Evolutionary conservation across 1,140 invertebrate species (phyloP), one percentile per base, ranked within the genome.

Genomic region (Limonius californicus): DNA sequence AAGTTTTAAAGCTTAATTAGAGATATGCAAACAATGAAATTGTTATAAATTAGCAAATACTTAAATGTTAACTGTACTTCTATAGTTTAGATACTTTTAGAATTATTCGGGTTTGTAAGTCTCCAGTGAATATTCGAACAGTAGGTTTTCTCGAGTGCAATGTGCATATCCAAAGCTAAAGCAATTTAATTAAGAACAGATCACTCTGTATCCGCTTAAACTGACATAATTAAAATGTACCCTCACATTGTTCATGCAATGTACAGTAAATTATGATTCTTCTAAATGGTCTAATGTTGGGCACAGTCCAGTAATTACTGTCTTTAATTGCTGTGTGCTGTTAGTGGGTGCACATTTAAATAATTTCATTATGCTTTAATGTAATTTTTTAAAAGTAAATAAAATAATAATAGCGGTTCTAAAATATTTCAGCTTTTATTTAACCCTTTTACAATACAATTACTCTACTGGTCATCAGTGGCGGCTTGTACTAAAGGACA

Each of bases 1-100:
- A 32, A 59, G 43, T 62, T 57, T 54, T 45, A 43, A 57, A 35
- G 30, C 55, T 47, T 32, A 57, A n/a, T 27, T 62, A 18, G 35
- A 42, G 61, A 62, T 12, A 54, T 18, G 47, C 45, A 59, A 50
- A 12, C 35, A 16, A 42, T 61, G 61, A 63, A 61, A 21, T 75
- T 75, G 73, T 76, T 70, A 72, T 68, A 71, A 69, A 74, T 39
- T 73, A 72, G 69, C 71, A 68, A 69, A 62, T 71, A 73, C 67
- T 67, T 75, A 73, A 76, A 71, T 76, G 74, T 76, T 76, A 74
- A 70, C 70, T 74, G 74, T 76, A 74, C 69, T 73, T 74, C 70
- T 74, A 76, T 70, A 74, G 68, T 74, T 67, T 74, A 74, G 72
- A 68, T 58, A 42, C 50, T 60, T 62, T 16, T 66, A 67, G 65